phyloP scores from a whole-genome alignment of 2,797 vertebrate genomes.

The Zenarchopterus dispar region DNA sequence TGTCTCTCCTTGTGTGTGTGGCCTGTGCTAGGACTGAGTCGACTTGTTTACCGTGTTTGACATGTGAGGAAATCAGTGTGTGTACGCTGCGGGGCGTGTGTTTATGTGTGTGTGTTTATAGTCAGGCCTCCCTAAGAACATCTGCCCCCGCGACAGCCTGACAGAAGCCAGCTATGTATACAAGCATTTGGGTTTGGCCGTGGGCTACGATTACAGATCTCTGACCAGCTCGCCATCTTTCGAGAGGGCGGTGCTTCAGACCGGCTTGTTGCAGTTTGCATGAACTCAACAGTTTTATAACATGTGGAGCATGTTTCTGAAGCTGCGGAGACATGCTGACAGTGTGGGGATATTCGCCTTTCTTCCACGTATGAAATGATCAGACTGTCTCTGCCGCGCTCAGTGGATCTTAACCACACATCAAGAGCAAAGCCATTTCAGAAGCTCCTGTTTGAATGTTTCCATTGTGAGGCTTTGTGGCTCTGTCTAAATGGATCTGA shows the following conservation, averaged over 20 bases:
- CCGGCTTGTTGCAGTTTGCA: constrained; percentile 3
- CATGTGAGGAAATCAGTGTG: constrained; percentile 78
- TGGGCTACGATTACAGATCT: constrained; percentile 18
- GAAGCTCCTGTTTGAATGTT: constrained; percentile 52
- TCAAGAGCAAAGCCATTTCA: constrained; percentile 46
- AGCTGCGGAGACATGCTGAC: constrained; percentile 24
- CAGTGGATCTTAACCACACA: constrained; percentile 56
- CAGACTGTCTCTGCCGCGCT: constrained; percentile 53
- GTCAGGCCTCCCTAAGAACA: constrained; percentile 70
- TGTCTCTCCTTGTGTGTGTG: constrained; percentile 60
- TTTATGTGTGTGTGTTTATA: constrained; percentile 75
- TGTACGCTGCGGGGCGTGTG: constrained; percentile 74
- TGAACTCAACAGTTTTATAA: neutral
- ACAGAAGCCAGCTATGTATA: constrained; percentile 74
- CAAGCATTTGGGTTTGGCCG: constrained; percentile 34
- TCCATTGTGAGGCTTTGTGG: constrained; percentile 50
- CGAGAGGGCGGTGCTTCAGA: neutral
- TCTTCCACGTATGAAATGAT: constrained; percentile 50
- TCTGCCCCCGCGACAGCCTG: constrained; percentile 69
- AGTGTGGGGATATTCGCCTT: constrained; percentile 47
- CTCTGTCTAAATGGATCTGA: constrained; percentile 48
- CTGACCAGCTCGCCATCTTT: constrained; percentile 35
- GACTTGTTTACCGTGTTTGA: constrained; percentile 78
- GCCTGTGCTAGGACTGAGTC: constrained; percentile 50
- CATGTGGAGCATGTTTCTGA: constrained; percentile 18